phyloP scores from a whole-genome alignment of 2,113 vertebrate species.

The Triplophysa tibetana region DNA sequence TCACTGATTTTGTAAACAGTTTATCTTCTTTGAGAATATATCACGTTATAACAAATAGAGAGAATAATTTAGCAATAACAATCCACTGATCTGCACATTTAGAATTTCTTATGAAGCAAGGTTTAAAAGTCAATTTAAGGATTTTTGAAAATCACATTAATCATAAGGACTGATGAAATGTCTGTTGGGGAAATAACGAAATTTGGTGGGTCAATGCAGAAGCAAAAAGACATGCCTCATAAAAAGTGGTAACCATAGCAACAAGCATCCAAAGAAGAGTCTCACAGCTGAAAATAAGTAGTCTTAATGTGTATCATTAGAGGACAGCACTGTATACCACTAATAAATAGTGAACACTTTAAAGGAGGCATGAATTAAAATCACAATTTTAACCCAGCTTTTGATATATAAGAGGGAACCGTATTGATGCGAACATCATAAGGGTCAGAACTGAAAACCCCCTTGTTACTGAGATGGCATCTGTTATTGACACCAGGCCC shows the following conservation, averaged over 20 bases:
- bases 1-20: neutral
- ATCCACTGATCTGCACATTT: neutral
- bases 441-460: too few relatives aligned
- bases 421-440: too few relatives aligned
- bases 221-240: slow-evolving; percentile 41
- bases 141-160: slow-evolving; percentile 33
- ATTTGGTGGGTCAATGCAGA: slow-evolving; percentile 41
- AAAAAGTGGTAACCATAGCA: slow-evolving; percentile 59
- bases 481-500: too few relatives aligned
- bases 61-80: neutral
- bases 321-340: neutral
- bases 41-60: neutral
- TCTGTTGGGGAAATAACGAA: slow-evolving; percentile 40
- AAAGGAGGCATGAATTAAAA: too few relatives aligned
- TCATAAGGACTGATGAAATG: slow-evolving; percentile 36
- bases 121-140: slow-evolving; percentile 26
- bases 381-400: too few relatives aligned
- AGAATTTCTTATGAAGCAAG: neutral
- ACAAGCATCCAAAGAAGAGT: slow-evolving; percentile 53
- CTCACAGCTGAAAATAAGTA: slow-evolving; percentile 43
- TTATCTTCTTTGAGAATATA: neutral
- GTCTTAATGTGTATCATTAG: slow-evolving; percentile 42
- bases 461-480: too few relatives aligned
- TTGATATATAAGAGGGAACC: too few relatives aligned
- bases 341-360: neutral